Evolutionary conservation across 2,113 vertebrate species (phyloP), one percentile per base, ranked within the genome.

Genomic region (Calyptomena viridis): DNA sequence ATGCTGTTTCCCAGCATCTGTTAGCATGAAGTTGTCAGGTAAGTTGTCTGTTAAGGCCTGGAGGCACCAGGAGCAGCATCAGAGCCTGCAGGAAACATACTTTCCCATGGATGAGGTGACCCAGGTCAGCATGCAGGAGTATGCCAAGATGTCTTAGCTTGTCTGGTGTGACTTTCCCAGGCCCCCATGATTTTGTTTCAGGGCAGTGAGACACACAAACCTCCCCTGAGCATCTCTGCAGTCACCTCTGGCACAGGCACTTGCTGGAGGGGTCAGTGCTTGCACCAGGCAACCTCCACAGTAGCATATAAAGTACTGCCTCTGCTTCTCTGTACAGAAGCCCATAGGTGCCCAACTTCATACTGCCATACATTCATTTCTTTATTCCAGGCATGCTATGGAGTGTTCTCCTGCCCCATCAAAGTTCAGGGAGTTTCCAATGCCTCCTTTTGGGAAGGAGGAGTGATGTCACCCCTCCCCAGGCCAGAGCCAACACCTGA

Each of bases 101-200:
- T 73, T 68, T 17, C 22, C 58, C 5, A 5, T 31, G 33, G 55
- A 22, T 7, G 8, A 24, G 73, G 35, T 17, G 79, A 69, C 23
- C 27, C 67, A 63, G 8, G 44, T 10, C 3, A 0, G 2, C 24
- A 21, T 1, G 12, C 1, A 2, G 40, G 59, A 68, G 7, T 11
- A 8, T 2, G 5, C 31, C 1, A 12, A 68, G 44, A 46, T 53
- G n/a, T 80, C 42, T n/a, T 11, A 7, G 12, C 52, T 63, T 44
- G 33, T 15, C 71, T 75, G 56, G 14, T 33, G 23, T 56, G 64
- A 58, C 7, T 47, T 44, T 55, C 37, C 16, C 42, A 58, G 39
- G 64, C 28, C 18, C 33, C n/a, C 9, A 1, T 4, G 8, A 8
- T 39, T 83, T 42, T 27, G 25, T 67, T 42, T 37, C 67, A 56